A percentile compares a stretch with the other conserved stretches of the same genome.
These are phyloP conservation scores for Polypterus bichir DNA, from an alignment of 2,113 vertebrate species.

Conservation along the genomic window DNA sequence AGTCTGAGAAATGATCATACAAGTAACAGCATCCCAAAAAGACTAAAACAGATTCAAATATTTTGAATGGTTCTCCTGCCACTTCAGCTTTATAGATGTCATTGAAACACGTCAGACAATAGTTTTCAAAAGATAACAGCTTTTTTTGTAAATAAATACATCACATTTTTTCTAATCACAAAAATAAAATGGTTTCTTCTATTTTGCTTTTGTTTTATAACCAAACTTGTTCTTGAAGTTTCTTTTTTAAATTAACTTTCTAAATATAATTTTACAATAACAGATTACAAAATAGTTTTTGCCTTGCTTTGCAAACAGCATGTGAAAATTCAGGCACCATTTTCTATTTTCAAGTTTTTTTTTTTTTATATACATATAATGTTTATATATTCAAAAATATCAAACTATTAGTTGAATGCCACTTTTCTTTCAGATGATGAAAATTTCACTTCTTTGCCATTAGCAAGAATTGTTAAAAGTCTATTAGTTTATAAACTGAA, in stretches of 20 bases:
- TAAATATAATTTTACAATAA: constrained; percentile 41
- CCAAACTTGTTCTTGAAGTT: constrained; percentile 4
- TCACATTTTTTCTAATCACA: constrained; percentile 28
- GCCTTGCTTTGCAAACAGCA: constrained; percentile 18
- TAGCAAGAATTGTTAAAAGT: constrained; percentile 4
- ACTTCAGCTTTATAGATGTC: no score
- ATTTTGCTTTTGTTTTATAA: constrained; percentile 8
- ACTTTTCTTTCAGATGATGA: no score
- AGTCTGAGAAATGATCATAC: no score
- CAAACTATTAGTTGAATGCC: no score
- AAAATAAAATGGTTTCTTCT: constrained; percentile 33
- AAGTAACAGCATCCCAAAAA: no score
- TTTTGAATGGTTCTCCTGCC: no score
- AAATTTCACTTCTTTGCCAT: no score
- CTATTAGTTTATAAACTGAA: constrained; percentile 10
- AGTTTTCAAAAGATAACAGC: no score
- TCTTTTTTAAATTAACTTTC: constrained; percentile 18
- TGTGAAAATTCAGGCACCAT: constrained; percentile 37
- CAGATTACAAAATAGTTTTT: constrained; percentile 37
- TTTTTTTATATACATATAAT: no score
- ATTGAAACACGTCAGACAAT: no score
- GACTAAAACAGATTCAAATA: no score
- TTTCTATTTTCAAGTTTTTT: constrained; percentile 1
- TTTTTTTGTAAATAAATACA: constrained; percentile 24
- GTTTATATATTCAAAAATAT: no score